A percentile compares a stretch with the other conserved stretches of the same genome.
Evolutionary conservation across 2,797 vertebrate genomes (phyloP).

Genomic region (Hydrocynus forskahlii): DNA sequence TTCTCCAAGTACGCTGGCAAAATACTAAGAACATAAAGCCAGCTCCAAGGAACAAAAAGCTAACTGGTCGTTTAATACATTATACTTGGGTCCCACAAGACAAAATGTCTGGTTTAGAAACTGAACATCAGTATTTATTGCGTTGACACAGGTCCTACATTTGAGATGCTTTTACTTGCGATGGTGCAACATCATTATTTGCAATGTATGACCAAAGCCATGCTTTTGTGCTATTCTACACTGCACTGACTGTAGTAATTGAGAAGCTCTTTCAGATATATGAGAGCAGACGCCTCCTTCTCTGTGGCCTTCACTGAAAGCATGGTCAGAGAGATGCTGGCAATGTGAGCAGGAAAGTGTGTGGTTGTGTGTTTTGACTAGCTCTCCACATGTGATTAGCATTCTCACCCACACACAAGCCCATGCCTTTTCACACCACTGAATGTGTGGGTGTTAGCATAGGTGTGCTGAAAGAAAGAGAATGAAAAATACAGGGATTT

Average conservation of each 20-base stretch:
- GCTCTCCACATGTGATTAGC: conserved; percentile 41
- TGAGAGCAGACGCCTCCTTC: conserved; percentile 13
- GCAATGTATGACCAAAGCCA: background rate
- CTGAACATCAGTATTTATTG: background rate
- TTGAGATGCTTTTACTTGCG: background rate
- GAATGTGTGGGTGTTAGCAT: conserved; percentile 41
- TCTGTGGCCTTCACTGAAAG: conserved; percentile 39
- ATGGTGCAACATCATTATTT: background rate
- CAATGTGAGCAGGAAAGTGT: conserved; percentile 25
- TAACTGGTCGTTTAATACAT: background rate
- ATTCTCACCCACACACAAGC: conserved; percentile 49
- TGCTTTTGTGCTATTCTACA: background rate
- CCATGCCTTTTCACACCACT: conserved; percentile 25
- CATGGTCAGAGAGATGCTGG: conserved; percentile 33
- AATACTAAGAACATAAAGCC: background rate
- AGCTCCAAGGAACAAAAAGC: background rate
- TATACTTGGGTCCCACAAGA: no score
- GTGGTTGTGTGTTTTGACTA: conserved; percentile 56
- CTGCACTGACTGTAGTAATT: conserved; percentile 11
- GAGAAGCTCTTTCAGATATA: conserved; percentile 30
- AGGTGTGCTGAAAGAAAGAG: conserved; percentile 16
- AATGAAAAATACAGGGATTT: conserved; percentile 11
- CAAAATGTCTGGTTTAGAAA: background rate
- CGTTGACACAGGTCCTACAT: no score
- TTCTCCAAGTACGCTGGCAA: no score